phyloP scores from a whole-genome alignment of 2,797 vertebrate species.

The Dipus sagitta region DNA sequence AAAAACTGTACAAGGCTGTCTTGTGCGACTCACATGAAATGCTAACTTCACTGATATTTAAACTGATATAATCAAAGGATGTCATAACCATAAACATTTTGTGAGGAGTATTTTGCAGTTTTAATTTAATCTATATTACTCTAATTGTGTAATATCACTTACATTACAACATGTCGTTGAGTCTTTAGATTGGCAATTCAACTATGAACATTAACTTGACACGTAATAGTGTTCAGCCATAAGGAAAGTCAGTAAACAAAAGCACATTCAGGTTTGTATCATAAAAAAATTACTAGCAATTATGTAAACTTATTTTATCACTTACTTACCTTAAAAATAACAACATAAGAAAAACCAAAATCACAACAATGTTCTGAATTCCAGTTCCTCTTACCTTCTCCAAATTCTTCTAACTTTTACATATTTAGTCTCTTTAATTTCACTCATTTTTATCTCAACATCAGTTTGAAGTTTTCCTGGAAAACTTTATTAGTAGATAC shows the following conservation, averaged over 20 bases:
- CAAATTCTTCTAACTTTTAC: background rate
- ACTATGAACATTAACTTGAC: too few species aligned
- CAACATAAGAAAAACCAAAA: too few species aligned
- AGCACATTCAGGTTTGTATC: background rate
- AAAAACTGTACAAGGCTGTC: too few species aligned
- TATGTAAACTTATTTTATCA: background rate
- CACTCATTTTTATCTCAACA: background rate
- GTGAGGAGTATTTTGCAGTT: too few species aligned
- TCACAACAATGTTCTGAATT: background rate
- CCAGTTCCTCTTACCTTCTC: background rate
- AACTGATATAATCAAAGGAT: background rate
- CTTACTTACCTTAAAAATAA: background rate
- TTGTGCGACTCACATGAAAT: background rate
- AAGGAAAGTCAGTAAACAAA: background rate
- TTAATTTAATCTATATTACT: too few species aligned
- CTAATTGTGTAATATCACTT: too few species aligned
- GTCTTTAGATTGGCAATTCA: too few species aligned
- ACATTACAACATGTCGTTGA: too few species aligned
- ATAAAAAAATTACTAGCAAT: background rate
- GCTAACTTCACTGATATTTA: background rate
- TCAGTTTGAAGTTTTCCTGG: too few species aligned
- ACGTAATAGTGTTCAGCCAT: background rate
- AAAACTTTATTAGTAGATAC: background rate
- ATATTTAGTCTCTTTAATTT: background rate
- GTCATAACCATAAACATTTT: background rate